Conservation (phyloP, 1,140 invertebrate species). For the Euura lappo region DNA sequence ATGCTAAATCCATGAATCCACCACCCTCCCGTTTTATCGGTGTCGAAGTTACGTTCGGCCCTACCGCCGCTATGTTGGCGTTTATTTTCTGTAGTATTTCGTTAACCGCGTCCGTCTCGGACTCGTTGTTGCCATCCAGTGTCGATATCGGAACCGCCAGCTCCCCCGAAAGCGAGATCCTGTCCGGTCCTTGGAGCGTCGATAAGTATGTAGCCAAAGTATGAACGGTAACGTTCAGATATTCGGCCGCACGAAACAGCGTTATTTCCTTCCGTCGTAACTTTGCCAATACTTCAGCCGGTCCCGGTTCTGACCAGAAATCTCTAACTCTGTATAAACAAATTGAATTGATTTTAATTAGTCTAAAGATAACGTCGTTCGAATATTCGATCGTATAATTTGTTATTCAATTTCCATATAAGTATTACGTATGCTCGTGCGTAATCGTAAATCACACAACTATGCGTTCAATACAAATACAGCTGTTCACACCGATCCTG, state of each 20-base stretch:
- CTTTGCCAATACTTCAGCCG: slow-evolving; percentile 72
- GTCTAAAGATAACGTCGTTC: too few species aligned
- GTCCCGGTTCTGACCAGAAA: slow-evolving; percentile 78
- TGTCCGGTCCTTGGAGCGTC: slow-evolving; percentile 63
- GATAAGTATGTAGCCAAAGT: slow-evolving; percentile 74
- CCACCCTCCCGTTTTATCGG: slow-evolving; percentile 58
- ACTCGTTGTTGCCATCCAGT: slow-evolving; percentile 48
- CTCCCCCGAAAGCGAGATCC: slow-evolving; percentile 55
- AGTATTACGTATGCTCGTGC: too few species aligned
- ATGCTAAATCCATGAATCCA: slow-evolving; percentile 51
- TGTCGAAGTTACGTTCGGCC: slow-evolving; percentile 47
- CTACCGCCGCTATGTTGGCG: slow-evolving; percentile 41
- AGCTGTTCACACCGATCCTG: too few species aligned
- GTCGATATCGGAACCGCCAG: slow-evolving; percentile 37
- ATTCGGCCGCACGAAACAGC: slow-evolving; percentile 72
- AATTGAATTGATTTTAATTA: too few species aligned
- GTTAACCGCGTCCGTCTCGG: slow-evolving; percentile 45
- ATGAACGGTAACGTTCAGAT: slow-evolving; percentile 75
- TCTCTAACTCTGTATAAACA: slow-evolving; percentile 68
- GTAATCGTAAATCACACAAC: too few species aligned
- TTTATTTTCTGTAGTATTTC: slow-evolving; percentile 55
- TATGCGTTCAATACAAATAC: too few species aligned
- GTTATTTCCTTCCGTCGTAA: slow-evolving; percentile 75
- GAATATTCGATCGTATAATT: too few species aligned
- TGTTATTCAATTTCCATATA: too few species aligned